A percentile compares a stretch with the other conserved stretches of the same genome.
Evolutionary conservation across 2,113 vertebrate genomes (phyloP).

Genomic region (Merops nubicus): DNA sequence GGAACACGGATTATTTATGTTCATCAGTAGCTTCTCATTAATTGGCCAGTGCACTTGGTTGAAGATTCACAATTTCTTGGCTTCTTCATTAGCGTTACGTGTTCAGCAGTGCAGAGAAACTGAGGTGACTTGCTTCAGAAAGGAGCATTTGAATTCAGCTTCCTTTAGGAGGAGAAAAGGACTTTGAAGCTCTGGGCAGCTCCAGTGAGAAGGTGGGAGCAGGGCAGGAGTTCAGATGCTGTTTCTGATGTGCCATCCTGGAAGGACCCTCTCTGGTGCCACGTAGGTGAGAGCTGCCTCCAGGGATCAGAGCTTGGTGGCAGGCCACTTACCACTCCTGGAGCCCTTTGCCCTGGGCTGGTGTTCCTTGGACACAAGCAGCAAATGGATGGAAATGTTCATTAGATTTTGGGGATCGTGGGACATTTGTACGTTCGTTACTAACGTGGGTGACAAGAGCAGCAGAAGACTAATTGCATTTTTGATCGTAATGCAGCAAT

Average conservation of each 20-base stretch:
- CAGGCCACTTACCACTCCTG: rapidly evolving
- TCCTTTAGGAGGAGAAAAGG: not conserved
- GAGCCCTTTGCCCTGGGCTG: rapidly evolving
- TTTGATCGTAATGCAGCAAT: not conserved
- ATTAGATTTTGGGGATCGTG: not conserved
- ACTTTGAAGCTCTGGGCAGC: not conserved
- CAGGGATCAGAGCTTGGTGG: not conserved
- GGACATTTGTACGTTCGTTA: not conserved
- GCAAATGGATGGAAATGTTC: rapidly evolving
- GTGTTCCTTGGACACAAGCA: rapidly evolving
- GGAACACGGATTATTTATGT: not conserved
- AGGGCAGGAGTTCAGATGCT: not conserved
- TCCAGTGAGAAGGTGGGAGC: not conserved
- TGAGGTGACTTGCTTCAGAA: not conserved
- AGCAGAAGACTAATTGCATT: not conserved
- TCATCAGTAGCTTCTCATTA: not conserved
- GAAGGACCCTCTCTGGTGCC: not conserved
- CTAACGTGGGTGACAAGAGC: not conserved
- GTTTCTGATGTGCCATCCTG: not conserved
- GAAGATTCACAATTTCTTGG: not conserved
- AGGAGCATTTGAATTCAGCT: not conserved
- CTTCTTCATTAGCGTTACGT: not conserved
- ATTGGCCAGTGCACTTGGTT: not conserved
- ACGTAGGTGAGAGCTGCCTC: not conserved
- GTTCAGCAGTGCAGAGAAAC: rapidly evolving